A percentile compares a stretch with the other conserved stretches of the same genome.
Conservation (phyloP, 1,140 invertebrate genomes). For the Microplitis mediator region DNA sequence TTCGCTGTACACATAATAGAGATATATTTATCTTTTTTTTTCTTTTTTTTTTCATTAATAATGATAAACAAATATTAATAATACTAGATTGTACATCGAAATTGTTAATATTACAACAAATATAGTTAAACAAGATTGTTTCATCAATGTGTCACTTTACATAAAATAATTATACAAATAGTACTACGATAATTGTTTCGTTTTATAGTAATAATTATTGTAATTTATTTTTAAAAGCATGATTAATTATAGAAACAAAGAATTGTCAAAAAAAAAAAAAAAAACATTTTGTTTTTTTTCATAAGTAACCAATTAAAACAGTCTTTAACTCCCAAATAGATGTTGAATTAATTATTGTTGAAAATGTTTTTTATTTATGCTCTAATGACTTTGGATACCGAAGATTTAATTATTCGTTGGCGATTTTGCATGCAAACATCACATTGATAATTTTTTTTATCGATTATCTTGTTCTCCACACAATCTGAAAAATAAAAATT, state of each 20-base stretch:
- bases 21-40: not conserved
- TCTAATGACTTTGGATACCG: constrained; percentile 51
- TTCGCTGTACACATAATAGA: constrained; percentile 16
- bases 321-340: constrained; percentile 24
- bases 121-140: not conserved
- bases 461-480: constrained; percentile 58
- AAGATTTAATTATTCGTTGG: constrained; percentile 47
- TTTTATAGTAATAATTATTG: not conserved
- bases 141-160: not conserved
- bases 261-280: not conserved
- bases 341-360: constrained; percentile 5
- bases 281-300: constrained; percentile 2
- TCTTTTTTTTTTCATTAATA: not conserved
- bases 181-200: not conserved
- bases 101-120: not conserved
- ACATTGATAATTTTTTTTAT: constrained; percentile 58
- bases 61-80: constrained; percentile 1
- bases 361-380: constrained; percentile 32
- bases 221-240: not conserved
- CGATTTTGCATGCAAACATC: constrained; percentile 53
- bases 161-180: not conserved
- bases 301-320: constrained; percentile 25
- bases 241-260: not conserved
- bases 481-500: constrained; percentile 45
- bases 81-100: constrained; percentile 13